Base-by-base conservation (phyloP, 35 echinoderm and acorn worm species). In the Lytechinus variegatus region DNA sequence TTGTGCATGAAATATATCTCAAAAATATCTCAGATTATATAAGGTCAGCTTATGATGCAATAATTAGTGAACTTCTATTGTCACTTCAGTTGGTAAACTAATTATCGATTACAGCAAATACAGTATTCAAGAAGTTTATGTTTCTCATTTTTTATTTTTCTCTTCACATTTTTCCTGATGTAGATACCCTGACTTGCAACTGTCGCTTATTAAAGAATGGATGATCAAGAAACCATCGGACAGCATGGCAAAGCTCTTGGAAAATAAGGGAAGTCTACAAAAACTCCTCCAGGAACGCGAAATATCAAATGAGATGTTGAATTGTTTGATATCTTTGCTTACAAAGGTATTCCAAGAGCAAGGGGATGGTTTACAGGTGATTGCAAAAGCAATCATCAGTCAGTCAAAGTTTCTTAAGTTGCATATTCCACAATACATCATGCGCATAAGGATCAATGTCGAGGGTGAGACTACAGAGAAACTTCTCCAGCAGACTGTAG, bases 351-450 rank as follows among this genome's bases (percentile, higher is more conserved):
- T 54, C n/a, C 92, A 57, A 57, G 53, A 93, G 29, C 27, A 93
- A 10, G 54, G 53, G 27, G 27, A 27, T 55, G 53, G 52, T n/a
- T 13, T 57, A 9, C 21, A 54, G 10, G 27, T 21, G 27, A 27
- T 93, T 11, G 27, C 53, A 8, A 28, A 55, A 27, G 21, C 13
- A 3, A 24, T 93, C 52, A 54, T 27, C 9, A 54, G 54, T 10
- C 54, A 57, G 27, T 28, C 92, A 53, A 54, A 54, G 53, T 57
- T 93, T 27, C 55, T 93, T 11, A 93, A 93, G n/a, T 24, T 93
- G 13, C 92, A 93, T 93, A 10, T 93, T 11, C 54, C 92, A 14
- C 92, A 93, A 57, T 27, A 93, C n/a, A 93, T 93, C 27, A 53
- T 93, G 92, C 52, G 92, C 5, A 33, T 93, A 3, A 54, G 92